Evolutionary conservation across 1,140 invertebrate species (phyloP), one percentile per base, ranked within the genome.

Genomic region (Leptestheria dahalacensis): DNA sequence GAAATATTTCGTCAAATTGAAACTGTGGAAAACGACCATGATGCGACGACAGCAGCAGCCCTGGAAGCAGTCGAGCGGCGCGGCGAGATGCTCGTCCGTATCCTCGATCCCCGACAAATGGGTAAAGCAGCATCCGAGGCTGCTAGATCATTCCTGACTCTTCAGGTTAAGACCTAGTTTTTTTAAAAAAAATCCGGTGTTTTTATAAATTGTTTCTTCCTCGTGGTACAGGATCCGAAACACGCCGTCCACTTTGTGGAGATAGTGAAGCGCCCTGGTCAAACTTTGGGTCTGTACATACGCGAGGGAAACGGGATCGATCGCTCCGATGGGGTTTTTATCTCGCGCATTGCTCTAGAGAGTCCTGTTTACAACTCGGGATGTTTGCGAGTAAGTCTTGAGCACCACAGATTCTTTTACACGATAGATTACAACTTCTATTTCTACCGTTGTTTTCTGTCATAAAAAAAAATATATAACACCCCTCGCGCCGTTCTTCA

Each of bases 251-350:
- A 96, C 73, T 87, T 97, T 68, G 92, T 99, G 62, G 96, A 99
- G 76, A 98, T 99, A 68, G 93, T 99, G 62, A 99, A 99, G 75
- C 81, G 95, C 66, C 96, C 96, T 1, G 96, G 95, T 23, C 96
- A 99, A 75, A 97, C 94, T 4, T 77, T 99, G 54, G 96, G 96
- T 48, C 80, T 99, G 57, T 99, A 99, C 70, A 97, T 99, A 67
- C 79, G 96, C 26, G 93, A 97, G 74, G 93, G 93, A 21, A 94
- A 97, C 69, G 95, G 93, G 2, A 81, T 89, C 41, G 89, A 95
- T 68, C 81, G 91, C 52, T 82, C 82, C 48, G 91, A 95, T 70
- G 96, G 96, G 26, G 94, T 99, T 59, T 99, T 98, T 76, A 97
- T 98, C 71, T 97, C 94, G 1, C 80, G 95, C 69, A 97, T 99